Percentiles rank a stretch among this genome's conserved stretches.
These are phyloP conservation scores for Strongylocentrotus purpuratus DNA, from an alignment of 35 echinoderm and acorn worm species.

Conservation along the genomic window DNA sequence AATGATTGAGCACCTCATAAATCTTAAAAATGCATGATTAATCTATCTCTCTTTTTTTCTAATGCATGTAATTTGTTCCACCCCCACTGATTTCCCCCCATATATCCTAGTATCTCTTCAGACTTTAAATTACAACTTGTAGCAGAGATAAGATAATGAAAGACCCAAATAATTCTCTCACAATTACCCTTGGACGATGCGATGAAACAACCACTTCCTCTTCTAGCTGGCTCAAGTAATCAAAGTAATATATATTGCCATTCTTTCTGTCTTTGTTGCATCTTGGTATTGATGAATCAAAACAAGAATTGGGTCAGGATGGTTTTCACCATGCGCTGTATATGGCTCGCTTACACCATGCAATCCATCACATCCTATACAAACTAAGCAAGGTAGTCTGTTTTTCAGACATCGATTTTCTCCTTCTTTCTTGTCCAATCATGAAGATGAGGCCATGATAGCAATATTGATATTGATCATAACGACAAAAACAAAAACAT, in stretches of 20 bases:
- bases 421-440: neutral
- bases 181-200: neutral
- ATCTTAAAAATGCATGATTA: slow-evolving; percentile 9
- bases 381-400: neutral
- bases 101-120: neutral
- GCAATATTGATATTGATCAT: no score
- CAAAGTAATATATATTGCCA: slow-evolving; percentile 12
- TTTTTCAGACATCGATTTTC: neutral
- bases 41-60: neutral
- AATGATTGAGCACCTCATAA: neutral
- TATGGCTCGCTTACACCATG: neutral
- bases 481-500: no score
- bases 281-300: neutral
- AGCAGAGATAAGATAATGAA: neutral
- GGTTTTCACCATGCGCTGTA: neutral
- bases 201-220: neutral
- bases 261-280: slow-evolving; percentile 12
- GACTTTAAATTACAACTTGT: neutral
- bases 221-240: neutral
- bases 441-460: neutral
- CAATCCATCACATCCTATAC: neutral
- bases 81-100: neutral
- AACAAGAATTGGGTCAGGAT: slow-evolving; percentile 10
- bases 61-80: neutral
- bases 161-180: slow-evolving; percentile 12